Evolutionary conservation across 1,140 invertebrate genomes (phyloP), one percentile per base, ranked within the genome.

Genomic region (Doryteuthis pealeii): DNA sequence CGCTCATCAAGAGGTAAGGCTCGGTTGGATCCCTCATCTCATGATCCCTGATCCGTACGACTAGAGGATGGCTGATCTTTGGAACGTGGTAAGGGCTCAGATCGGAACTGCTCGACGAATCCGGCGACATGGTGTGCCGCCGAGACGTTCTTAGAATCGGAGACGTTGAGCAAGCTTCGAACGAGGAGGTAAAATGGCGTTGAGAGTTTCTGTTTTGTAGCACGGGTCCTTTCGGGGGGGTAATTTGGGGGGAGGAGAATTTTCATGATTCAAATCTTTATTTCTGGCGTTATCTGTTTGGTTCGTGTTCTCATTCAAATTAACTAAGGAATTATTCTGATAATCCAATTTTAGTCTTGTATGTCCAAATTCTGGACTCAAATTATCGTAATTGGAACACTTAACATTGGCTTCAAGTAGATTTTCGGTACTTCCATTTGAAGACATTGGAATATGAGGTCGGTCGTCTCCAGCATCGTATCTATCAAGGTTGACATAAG

Each of bases 401-500:
- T 67, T 74, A 40, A 68, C 68, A 40, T 43, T 71, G 45, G 32
- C 49, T n/a, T 43, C 33, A 33, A 58, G 66, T 22, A 73, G 28
- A 28, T 73, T 49, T 58, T 58, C 65, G 49, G 31, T 43, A 40
- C 67, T 71, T 3, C 70, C 43, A 30, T 73, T 73, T 70, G 71
- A 67, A 70, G 68, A 54, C 0, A 77, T 74, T 26, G 76, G 73
- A 40, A 85, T 71, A 76, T 84, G 76, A 78, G 82, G 81, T 71
- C 77, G 77, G 32, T 79, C 76, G 75, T 81, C 81, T 15, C 74
- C 77, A 43, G 78, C 77, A 79, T 85, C 84, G 76, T 82, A 86
- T 68, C 82, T 82, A 26, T 78, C 80, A 62, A 86, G 73, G 69
- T 86, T 86, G 15, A 86, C 83, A 80, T 86, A 86, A 2, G 84